Evolutionary conservation across 2,888 invertebrate genomes (phyloP).

Genomic region (Xiphydria camelus): DNA sequence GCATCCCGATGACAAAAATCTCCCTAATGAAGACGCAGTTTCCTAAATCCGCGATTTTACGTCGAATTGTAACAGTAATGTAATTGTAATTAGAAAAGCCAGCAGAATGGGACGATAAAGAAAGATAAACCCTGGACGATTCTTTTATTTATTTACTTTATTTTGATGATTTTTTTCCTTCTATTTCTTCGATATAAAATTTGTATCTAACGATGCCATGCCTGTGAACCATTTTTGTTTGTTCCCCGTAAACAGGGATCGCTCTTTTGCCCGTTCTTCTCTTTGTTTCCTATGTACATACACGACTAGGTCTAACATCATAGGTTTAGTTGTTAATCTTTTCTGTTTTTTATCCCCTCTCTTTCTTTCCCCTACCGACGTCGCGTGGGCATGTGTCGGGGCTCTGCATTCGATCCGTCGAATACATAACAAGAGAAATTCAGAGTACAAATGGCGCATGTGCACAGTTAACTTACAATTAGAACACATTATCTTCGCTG

Average conservation of each 20-base stretch:
- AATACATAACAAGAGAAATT: background rate
- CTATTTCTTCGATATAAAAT: constrained; percentile 57
- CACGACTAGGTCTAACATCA: constrained; percentile 57
- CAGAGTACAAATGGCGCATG: background rate
- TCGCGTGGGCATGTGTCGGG: background rate
- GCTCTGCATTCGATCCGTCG: background rate
- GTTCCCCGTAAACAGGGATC: constrained; percentile 30
- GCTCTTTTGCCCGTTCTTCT: constrained; percentile 33
- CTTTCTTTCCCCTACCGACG: background rate
- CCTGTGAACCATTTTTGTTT: too few relatives aligned
- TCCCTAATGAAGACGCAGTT: too few relatives aligned
- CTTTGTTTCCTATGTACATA: constrained; percentile 53
- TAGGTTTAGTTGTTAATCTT: constrained; percentile 25
- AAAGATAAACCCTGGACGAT: constrained; percentile 25
- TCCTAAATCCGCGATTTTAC: too few relatives aligned
- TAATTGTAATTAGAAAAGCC: too few relatives aligned
- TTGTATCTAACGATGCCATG: constrained; percentile 56
- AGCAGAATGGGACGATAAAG: background rate
- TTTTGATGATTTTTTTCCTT: constrained; percentile 50
- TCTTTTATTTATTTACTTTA: constrained; percentile 51
- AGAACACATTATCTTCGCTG: background rate
- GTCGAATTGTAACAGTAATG: too few relatives aligned
- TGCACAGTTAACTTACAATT: background rate
- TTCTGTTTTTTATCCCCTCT: too few relatives aligned
- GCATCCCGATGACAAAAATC: too few relatives aligned